phyloP scores from a whole-genome alignment of 2,888 invertebrate species.

The Diaprepes abbreviatus region DNA sequence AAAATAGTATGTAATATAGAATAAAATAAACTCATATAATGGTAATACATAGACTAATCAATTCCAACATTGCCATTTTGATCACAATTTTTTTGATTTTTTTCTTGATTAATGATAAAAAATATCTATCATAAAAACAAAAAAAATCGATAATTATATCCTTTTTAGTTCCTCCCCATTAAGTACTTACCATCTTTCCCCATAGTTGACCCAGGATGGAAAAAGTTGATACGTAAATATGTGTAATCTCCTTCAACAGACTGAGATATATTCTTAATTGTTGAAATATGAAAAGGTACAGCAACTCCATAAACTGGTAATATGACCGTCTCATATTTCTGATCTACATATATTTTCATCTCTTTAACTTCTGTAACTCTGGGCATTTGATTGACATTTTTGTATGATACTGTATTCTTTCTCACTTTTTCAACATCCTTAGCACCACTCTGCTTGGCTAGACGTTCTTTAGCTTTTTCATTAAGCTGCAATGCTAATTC shows the following conservation, averaged over 20 bases:
- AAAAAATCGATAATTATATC: too few species aligned
- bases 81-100: too few species aligned
- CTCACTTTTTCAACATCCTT: constrained; percentile 91
- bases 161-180: too few species aligned
- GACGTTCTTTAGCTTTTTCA: constrained; percentile 91
- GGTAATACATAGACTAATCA: too few species aligned
- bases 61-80: too few species aligned
- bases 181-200: constrained; percentile 89
- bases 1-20: too few species aligned
- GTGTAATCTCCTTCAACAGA: constrained; percentile 99
- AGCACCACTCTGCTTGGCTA: constrained; percentile 88
- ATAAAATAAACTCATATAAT: too few species aligned
- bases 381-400: constrained; percentile 92
- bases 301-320: constrained; percentile 96
- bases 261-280: constrained; percentile 98
- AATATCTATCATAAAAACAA: too few species aligned
- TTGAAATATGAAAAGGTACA: constrained; percentile 98
- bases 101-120: too few species aligned
- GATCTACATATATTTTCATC: constrained; percentile 95
- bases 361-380: constrained; percentile 93
- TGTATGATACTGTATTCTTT: constrained; percentile 96
- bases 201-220: constrained; percentile 97
- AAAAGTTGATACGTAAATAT: constrained; percentile 97
- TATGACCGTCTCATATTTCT: constrained; percentile 98
- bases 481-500: constrained; percentile 93